A percentile compares a stretch with the other conserved stretches of the same genome.
Evolutionary conservation across 2,888 invertebrate genomes (phyloP).

Genomic region (Dicyrtoma fusca): DNA sequence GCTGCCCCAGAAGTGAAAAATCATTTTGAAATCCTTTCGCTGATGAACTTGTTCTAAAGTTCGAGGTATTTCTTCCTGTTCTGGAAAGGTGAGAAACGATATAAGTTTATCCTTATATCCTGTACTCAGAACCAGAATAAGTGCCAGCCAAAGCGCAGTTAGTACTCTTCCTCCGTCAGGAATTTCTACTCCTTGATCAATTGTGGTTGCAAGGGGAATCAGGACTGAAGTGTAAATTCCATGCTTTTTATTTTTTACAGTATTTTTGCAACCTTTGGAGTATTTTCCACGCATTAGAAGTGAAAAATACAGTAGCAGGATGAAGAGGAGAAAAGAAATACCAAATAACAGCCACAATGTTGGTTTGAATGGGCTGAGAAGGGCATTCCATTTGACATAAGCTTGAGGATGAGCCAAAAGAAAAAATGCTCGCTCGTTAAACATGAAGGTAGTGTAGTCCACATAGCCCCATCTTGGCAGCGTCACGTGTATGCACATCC

Average conservation of each 20-base stretch:
- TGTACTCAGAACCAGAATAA: slow-evolving; percentile 7
- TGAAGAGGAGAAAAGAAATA: neutral
- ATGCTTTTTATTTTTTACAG: neutral
- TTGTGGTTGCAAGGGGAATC: slow-evolving; percentile 8
- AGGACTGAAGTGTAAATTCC: neutral
- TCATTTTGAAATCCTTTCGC: slow-evolving; percentile 18
- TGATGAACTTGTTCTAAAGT: slow-evolving; percentile 16
- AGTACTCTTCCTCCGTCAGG: neutral
- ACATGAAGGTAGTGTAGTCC: slow-evolving; percentile 27
- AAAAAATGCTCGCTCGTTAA: slow-evolving; percentile 20
- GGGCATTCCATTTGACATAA: slow-evolving; percentile 6
- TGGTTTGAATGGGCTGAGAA: slow-evolving; percentile 9
- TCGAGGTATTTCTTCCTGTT: slow-evolving; percentile 14
- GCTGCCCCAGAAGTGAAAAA: slow-evolving; percentile 30
- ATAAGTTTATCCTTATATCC: slow-evolving; percentile 29
- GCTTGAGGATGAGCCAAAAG: slow-evolving; percentile 27
- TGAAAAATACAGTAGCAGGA: slow-evolving; percentile 8
- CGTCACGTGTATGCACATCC: slow-evolving; percentile 29
- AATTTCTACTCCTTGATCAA: slow-evolving; percentile 10
- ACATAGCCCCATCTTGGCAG: neutral
- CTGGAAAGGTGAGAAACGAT: slow-evolving; percentile 18
- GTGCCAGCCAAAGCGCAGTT: neutral
- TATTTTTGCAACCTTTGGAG: neutral
- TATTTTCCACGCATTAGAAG: neutral
- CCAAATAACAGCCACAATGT: neutral